Evolutionary conservation across 2,888 invertebrate genomes (phyloP), one percentile per base, ranked within the genome.

Genomic region (Drosophila helvetica): DNA sequence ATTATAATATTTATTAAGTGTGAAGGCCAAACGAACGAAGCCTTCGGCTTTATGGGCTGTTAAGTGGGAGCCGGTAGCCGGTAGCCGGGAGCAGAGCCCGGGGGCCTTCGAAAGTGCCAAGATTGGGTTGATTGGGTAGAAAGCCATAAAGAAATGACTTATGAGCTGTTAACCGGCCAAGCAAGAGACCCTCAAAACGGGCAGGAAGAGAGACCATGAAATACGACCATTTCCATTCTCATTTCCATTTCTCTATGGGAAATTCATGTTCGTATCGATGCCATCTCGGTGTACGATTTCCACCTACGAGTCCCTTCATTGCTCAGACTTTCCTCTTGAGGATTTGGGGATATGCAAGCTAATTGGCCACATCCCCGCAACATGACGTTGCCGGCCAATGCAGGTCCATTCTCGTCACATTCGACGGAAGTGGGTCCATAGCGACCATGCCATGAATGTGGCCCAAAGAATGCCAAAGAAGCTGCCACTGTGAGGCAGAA

Each of bases 401-500:
- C 33, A 33, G 5, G 4, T 33, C 33, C 33, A 66, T 66, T 66
- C 38, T 38, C 68, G 55, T 66, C 68, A 66, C 68, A 66, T 55
- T 48, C 68, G 27, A 47, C 68, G 68, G 66, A 66, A 67, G 68
- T 67, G 22, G 17, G 46, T n/a, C 30, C 56, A 55, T 3, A 42
- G 38, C 38, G 25, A 25, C 54, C 15, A 38, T 19, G 52, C 3
- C 10, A 10, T 8, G 25, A 51, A 43, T 45, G 12, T 42, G 60
- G 18, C 18, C 46, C 12, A 53, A 71, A 38, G 69, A 61, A 68
- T 59, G 61, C 60, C 61, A 69, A 69, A 69, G 69, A 61, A 71
- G 72, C 68, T 27, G 48, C 61, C 71, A 71, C 78, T 83, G 78
- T 74, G 70, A 80, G 85, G 85, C 87, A 81, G 38, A 82, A 85